Evolutionary conservation across 1,140 invertebrate genomes (phyloP).

Genomic region (Drosophila murphyi): DNA sequence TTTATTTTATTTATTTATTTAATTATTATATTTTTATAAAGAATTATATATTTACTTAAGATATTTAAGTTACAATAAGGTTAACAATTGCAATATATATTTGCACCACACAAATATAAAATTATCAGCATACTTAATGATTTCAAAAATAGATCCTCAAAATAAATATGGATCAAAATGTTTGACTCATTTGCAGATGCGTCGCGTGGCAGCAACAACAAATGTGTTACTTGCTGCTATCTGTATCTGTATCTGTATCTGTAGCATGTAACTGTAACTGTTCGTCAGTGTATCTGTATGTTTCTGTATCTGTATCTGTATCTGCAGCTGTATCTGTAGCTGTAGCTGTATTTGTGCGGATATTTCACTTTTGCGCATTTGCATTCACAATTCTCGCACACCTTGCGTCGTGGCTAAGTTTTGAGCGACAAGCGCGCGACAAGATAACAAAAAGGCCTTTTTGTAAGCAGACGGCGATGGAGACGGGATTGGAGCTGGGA

Average conservation of each 20-base stretch:
- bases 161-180: background rate
- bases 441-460: conserved; percentile 77
- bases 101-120: background rate
- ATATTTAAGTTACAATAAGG: too few relatives aligned
- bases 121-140: background rate
- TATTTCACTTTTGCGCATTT: conserved; percentile 35
- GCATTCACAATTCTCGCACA: conserved; percentile 66
- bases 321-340: conserved; percentile 24
- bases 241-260: background rate
- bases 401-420: conserved; percentile 60
- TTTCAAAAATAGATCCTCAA: background rate
- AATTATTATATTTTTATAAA: too few relatives aligned
- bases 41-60: too few relatives aligned
- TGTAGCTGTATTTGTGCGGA: conserved; percentile 12
- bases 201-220: conserved; percentile 2
- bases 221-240: conserved; percentile 7
- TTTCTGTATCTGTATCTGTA: conserved; percentile 8
- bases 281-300: too few relatives aligned
- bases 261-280: too few relatives aligned
- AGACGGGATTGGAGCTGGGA: conserved; percentile 16
- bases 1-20: too few relatives aligned
- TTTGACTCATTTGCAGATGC: conserved; percentile 8
- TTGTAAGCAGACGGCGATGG: conserved; percentile 37
- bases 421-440: conserved; percentile 76
- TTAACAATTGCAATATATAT: too few relatives aligned